Percentiles rank a stretch among this genome's conserved stretches.
These are phyloP conservation scores for Chunga burmeisteri DNA, from an alignment of 2,113 vertebrate genomes.

Conservation along the genomic window DNA sequence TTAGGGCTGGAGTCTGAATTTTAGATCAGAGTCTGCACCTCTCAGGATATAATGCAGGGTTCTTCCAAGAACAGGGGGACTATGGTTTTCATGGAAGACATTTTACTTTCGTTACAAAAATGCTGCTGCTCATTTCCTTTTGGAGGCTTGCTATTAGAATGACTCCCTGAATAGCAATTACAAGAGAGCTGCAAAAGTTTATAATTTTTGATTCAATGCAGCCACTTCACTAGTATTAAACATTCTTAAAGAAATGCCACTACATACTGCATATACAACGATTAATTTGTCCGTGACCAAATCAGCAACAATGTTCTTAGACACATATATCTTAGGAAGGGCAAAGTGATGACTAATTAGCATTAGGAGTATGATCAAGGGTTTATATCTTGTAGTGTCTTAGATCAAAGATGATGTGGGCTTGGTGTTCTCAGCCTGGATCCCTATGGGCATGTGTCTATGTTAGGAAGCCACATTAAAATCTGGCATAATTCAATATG, in stretches of 20 bases:
- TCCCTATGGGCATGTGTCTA: slow-evolving; percentile 10
- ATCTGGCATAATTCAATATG: slow-evolving; percentile 40
- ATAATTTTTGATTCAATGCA: slow-evolving; percentile 78
- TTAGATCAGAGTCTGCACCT: neutral
- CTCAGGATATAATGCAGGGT: neutral
- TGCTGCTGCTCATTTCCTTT: slow-evolving; percentile 19
- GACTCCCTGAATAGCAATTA: slow-evolving; percentile 74
- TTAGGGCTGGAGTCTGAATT: neutral
- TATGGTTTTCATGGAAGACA: slow-evolving; percentile 8
- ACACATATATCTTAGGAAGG: slow-evolving; percentile 43
- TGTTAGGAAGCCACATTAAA: slow-evolving; percentile 25
- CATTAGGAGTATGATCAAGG: slow-evolving; percentile 44
- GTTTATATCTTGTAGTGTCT: slow-evolving; percentile 20
- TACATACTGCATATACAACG: slow-evolving; percentile 57
- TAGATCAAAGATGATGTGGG: slow-evolving; percentile 51
- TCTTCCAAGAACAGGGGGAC: neutral
- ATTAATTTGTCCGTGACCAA: slow-evolving; percentile 71
- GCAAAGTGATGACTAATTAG: slow-evolving; percentile 49
- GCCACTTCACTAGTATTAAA: slow-evolving; percentile 73
- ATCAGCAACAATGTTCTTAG: slow-evolving; percentile 56
- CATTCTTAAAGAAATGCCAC: slow-evolving; percentile 70
- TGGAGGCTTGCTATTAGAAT: slow-evolving; percentile 39
- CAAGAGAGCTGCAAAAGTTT: slow-evolving; percentile 71
- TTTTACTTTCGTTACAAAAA: slow-evolving; percentile 30
- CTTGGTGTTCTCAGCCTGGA: slow-evolving; percentile 21